A percentile compares a stretch with the other conserved stretches of the same genome.
These are phyloP conservation scores for Salpingus planirostris DNA, from an alignment of 2,888 invertebrate genomes.

Conservation along the genomic window DNA sequence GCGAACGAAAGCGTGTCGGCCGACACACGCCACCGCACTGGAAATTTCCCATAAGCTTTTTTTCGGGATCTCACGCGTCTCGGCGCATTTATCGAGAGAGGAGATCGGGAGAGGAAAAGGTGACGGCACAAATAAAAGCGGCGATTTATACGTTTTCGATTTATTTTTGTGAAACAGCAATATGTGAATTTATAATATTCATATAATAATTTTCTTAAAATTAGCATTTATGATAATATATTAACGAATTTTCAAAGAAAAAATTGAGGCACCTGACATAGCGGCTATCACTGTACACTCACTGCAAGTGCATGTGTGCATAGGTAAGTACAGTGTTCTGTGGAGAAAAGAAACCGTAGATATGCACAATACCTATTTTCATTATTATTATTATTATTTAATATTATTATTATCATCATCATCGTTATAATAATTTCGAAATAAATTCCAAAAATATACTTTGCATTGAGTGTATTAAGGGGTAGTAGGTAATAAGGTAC, in stretches of 20 bases:
- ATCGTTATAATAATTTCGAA: constrained; percentile 12
- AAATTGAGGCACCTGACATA: constrained; percentile 40
- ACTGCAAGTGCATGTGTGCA: constrained; percentile 26
- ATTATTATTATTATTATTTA: no score
- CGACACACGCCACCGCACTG: no score
- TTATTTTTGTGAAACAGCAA: constrained; percentile 43
- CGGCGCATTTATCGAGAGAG: no score
- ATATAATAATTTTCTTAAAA: constrained; percentile 40
- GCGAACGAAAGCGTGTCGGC: no score
- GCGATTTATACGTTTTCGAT: constrained; percentile 25
- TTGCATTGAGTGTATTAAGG: constrained; percentile 16
- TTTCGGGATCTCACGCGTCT: no score
- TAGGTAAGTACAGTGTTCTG: constrained; percentile 29
- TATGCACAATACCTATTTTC: constrained; percentile 22
- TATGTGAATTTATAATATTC: constrained; percentile 40
- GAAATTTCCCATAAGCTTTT: no score
- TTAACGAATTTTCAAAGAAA: constrained; percentile 37
- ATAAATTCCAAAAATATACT: constrained; percentile 15
- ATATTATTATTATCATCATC: no score
- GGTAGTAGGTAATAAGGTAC: constrained; percentile 11
- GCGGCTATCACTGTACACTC: constrained; percentile 37
- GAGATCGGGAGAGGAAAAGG: no score
- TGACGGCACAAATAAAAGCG: background rate
- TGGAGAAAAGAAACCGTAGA: constrained; percentile 21
- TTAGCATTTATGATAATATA: constrained; percentile 35